phyloP scores from a whole-genome alignment of 1,140 invertebrate genomes.

The Cherax destructor region DNA sequence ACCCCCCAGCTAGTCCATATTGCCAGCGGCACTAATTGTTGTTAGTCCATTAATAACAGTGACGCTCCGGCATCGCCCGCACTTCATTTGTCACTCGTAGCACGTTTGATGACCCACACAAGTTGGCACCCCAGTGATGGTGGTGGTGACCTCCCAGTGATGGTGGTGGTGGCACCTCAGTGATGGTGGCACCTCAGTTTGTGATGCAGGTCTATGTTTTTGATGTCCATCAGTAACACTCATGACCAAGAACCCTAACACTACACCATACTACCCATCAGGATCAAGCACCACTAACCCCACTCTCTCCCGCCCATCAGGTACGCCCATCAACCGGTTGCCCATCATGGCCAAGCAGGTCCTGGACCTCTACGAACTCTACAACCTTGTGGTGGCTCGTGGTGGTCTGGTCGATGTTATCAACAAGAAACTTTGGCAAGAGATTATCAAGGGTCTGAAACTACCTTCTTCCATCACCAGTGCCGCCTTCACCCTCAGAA shows the following conservation, averaged over 20 bases:
- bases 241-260: neutral
- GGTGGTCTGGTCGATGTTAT: constrained; percentile 99
- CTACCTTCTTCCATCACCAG: constrained; percentile 84
- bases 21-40: constrained; percentile 41
- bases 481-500: constrained; percentile 98
- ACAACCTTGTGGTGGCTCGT: constrained; percentile 97
- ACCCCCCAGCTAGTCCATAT: constrained; percentile 9
- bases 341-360: constrained; percentile 99
- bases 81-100: constrained; percentile 44
- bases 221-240: too few relatives aligned
- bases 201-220: neutral
- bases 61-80: constrained; percentile 29
- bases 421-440: constrained; percentile 99
- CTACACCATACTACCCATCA: neutral
- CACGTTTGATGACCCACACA: constrained; percentile 29
- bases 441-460: constrained; percentile 99
- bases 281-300: neutral
- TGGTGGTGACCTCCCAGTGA: neutral
- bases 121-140: constrained; percentile 10
- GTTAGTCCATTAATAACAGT: constrained; percentile 47
- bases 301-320: constrained; percentile 75
- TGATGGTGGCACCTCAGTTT: neutral
- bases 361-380: constrained; percentile 98
- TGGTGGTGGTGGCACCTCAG: neutral
- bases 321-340: constrained; percentile 97